phyloP scores from a whole-genome alignment of 2,888 invertebrate species.

The Octonoba sinensis region DNA sequence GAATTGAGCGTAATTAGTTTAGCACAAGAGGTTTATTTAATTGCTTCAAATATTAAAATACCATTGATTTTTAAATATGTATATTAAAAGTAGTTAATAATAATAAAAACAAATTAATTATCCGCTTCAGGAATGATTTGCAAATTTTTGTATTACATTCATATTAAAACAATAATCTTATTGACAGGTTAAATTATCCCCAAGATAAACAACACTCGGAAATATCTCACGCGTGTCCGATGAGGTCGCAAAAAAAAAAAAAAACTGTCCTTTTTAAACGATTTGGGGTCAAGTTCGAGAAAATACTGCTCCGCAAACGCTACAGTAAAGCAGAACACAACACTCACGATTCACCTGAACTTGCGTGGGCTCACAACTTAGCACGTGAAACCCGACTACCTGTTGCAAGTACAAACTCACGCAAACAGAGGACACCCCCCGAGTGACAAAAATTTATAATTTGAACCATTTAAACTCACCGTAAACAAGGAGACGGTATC shows the following conservation, averaged over 20 bases:
- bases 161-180: too few species aligned
- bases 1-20: too few species aligned
- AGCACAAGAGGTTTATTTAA: too few species aligned
- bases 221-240: not conserved
- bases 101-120: too few species aligned
- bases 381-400: not conserved
- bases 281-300: conserved; percentile 51
- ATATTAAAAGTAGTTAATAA: too few species aligned
- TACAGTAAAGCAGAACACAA: conserved; percentile 5
- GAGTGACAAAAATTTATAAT: not conserved
- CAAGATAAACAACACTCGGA: too few species aligned
- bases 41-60: too few species aligned
- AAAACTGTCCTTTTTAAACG: conserved; percentile 48
- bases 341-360: conserved; percentile 1
- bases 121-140: too few species aligned
- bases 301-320: conserved; percentile 21
- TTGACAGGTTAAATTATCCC: too few species aligned
- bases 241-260: not conserved
- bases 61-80: too few species aligned
- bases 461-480: conserved; percentile 20
- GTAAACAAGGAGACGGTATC: conserved; percentile 24
- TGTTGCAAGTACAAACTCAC: not conserved
- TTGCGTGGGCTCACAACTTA: conserved; percentile 14
- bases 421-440: not conserved
- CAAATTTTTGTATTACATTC: too few species aligned